Base-by-base conservation (phyloP, 2,113 vertebrate species). In the Sylvilagus bachmani region DNA sequence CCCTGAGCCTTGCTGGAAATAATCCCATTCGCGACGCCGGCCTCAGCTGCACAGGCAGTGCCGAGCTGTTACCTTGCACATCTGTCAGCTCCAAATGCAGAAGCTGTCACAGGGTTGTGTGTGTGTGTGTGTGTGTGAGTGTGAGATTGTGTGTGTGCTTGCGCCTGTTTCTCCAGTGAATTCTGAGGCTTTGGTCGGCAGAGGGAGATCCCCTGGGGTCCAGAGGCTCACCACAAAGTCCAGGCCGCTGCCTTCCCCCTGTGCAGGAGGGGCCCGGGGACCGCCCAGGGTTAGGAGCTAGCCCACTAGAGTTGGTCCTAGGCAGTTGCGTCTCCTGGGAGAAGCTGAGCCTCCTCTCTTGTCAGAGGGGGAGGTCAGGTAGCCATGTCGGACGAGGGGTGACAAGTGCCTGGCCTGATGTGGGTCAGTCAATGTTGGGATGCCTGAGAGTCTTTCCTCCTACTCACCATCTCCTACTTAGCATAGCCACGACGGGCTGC, bases 61-160 rank as follows among this genome's bases (percentile, higher is more conserved):
- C 84, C 0, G 93, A 97, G 97, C 90, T 97, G 97, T 96, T 97
- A 97, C 97, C 97, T 97, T 95, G 92, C 97, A 97, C 97, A 97
- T 97, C 97, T 97, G 97, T 97, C 96, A 96, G 95, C 96, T 97
- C 97, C 95, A 96, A 97, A 97, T 96, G 97, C 96, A 49, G 97
- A 97, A 96, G 96, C 96, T 97, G 95, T 93, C 94, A 92, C 53
- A 95, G 95, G 92, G 81, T 16, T 83, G 80, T 86, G 82, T 70
- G 80, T 36, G 79, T 58, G 96, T 36, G 89, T 64, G 79, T 27
- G 92, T 17, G 86, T 19, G 85, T n/a, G 92, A 6, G 94, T n/a
- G 93, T 27, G 70, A 10, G 64, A 36, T n/a, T 75, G 90, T 38
- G 82, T 17, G 36, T 25, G 79, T 21, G 66, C 0, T 71, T 6